Evolutionary conservation across 2,113 vertebrate genomes (phyloP).

Genomic region (Poeciliopsis occidentalis): DNA sequence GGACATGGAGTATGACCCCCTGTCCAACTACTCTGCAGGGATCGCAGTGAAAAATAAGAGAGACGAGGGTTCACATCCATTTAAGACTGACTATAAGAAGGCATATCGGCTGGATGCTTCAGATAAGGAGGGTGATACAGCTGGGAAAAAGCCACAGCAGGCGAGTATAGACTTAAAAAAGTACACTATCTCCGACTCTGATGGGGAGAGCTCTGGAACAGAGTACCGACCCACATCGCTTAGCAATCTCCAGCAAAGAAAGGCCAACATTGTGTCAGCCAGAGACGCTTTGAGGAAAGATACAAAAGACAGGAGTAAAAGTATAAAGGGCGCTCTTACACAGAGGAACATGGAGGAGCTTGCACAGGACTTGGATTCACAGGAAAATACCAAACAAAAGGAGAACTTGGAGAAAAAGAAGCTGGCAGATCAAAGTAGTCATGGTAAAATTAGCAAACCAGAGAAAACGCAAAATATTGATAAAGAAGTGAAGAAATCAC

Average conservation of each 20-base stretch:
- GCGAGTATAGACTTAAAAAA: conserved; percentile 60
- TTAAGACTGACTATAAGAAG: conserved; percentile 38
- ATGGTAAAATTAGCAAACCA: conserved; percentile 58
- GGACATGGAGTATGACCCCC: conserved; percentile 94
- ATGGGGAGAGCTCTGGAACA: conserved; percentile 80
- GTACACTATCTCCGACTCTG: conserved; percentile 88
- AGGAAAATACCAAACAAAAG: conserved; percentile 25
- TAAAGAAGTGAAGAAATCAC: conserved; percentile 56
- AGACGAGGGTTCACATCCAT: conserved; percentile 41
- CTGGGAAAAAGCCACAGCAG: conserved; percentile 75
- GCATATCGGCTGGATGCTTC: conserved; percentile 59
- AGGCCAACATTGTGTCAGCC: conserved; percentile 28
- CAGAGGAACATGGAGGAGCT: conserved; percentile 62
- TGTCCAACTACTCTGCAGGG: conserved; percentile 92
- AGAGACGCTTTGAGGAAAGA: conserved; percentile 17
- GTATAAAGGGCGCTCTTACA: conserved; percentile 62
- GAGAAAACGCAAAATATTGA: conserved; percentile 57
- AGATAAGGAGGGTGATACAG: conserved; percentile 76
- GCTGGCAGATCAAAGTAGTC: conserved; percentile 16
- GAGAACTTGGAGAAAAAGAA: conserved; percentile 65
- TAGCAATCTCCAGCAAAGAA: conserved; percentile 69
- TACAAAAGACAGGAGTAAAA: conserved; percentile 47
- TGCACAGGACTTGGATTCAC: conserved; percentile 41
- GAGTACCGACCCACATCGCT: conserved; percentile 71
- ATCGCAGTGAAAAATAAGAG: conserved; percentile 82